Conservation (phyloP, 2,797 vertebrate species). For the Anabas testudineus region DNA sequence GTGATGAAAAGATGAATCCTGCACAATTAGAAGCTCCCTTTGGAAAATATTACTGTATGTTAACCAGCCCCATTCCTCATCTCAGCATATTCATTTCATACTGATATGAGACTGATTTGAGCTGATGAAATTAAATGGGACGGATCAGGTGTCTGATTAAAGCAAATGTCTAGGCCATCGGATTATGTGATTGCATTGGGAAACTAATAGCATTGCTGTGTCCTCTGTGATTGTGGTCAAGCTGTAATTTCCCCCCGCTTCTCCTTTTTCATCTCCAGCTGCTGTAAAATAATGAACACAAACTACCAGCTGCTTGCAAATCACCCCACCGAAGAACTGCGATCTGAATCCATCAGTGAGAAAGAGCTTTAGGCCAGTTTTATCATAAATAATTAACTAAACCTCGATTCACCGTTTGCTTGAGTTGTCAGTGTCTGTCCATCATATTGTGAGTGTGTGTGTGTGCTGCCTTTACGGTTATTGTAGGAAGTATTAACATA, state of each 20-base stretch:
- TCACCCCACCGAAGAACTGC: constrained; percentile 19
- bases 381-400: constrained; percentile 10
- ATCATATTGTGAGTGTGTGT: constrained; percentile 12
- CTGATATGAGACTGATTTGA: constrained; percentile 67
- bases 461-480: not conserved
- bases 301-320: constrained; percentile 61
- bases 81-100: constrained; percentile 61
- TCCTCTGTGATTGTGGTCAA: constrained; percentile 76
- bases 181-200: constrained; percentile 70
- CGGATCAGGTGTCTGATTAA: constrained; percentile 74
- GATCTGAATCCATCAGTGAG: constrained; percentile 19
- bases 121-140: constrained; percentile 70
- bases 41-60: too few species aligned
- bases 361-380: constrained; percentile 8
- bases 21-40: too few species aligned
- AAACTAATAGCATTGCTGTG: constrained; percentile 63
- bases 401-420: not conserved
- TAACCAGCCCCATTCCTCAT: constrained; percentile 41
- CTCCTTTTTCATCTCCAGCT: constrained; percentile 49
- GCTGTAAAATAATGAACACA: constrained; percentile 64
- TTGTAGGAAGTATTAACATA: constrained; percentile 1
- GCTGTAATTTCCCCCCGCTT: constrained; percentile 55
- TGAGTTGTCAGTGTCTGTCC: constrained; percentile 27
- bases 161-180: constrained; percentile 54
- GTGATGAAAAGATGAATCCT: constrained; percentile 21